Conservation (phyloP, 2,113 vertebrate genomes). For the Pampusana beccarii region DNA sequence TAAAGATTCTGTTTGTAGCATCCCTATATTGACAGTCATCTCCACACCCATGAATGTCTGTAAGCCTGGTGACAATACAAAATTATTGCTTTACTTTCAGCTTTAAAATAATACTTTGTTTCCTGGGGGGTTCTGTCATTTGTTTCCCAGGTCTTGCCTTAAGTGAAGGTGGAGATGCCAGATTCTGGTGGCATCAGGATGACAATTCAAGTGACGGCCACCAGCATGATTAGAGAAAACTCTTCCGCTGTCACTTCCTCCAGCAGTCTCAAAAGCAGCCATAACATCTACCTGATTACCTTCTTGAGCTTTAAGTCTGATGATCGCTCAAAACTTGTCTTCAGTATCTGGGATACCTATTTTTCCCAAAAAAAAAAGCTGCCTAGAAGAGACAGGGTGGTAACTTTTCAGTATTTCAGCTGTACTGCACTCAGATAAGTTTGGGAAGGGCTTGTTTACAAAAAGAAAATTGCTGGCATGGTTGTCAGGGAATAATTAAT, state of each 20-base stretch:
- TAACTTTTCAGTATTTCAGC: not conserved
- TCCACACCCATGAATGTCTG: not conserved
- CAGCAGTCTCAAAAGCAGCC: not conserved
- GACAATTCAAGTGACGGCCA: not conserved
- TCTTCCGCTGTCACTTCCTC: not conserved
- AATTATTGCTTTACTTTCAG: not conserved
- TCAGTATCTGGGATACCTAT: not conserved
- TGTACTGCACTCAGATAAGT: not conserved
- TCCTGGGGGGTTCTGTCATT: not conserved
- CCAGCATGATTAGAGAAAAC: not conserved
- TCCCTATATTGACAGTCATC: not conserved
- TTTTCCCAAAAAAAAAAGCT: not conserved
- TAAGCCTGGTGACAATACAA: not conserved
- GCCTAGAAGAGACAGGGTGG: not conserved
- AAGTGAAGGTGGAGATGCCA: not conserved
- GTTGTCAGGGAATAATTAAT: conserved; percentile 8
- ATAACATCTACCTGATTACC: not conserved
- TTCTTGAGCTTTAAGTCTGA: not conserved
- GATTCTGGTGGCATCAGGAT: not conserved
- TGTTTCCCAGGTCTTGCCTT: not conserved
- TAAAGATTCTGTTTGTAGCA: not conserved
- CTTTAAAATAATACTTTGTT: not conserved
- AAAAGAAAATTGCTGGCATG: not conserved
- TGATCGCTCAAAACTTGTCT: not conserved
- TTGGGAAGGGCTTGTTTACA: conserved; percentile 2